These are phyloP conservation scores for Brachionus rubens DNA, from an alignment of 1,140 invertebrate genomes.

Conservation along the genomic window DNA sequence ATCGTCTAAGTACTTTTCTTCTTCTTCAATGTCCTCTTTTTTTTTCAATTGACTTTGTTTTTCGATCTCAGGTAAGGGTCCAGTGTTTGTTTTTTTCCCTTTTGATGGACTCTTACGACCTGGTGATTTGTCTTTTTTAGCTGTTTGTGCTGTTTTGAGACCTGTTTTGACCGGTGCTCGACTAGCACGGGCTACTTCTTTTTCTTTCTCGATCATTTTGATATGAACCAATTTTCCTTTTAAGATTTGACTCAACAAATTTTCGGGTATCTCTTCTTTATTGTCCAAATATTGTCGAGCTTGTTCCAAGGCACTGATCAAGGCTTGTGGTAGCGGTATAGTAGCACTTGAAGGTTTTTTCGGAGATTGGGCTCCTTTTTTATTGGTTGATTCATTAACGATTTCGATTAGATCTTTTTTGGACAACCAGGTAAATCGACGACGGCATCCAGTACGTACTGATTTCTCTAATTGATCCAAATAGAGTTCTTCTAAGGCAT, in stretches of 20 bases:
- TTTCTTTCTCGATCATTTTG: conserved; percentile 54
- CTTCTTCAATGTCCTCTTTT: conserved; percentile 57
- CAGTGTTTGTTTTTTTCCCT: conserved; percentile 57
- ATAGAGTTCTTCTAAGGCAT: conserved; percentile 31
- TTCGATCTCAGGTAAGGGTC: conserved; percentile 50
- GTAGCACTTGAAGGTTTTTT: background rate
- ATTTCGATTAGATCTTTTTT: conserved; percentile 32
- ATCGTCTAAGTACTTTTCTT: conserved; percentile 59
- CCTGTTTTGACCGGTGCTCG: conserved; percentile 50
- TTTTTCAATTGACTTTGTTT: conserved; percentile 54
- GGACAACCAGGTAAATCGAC: conserved; percentile 35
- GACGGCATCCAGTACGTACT: background rate
- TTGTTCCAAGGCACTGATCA: background rate
- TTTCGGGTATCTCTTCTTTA: conserved; percentile 54
- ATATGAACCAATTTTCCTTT: conserved; percentile 56
- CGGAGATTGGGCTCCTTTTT: conserved; percentile 20
- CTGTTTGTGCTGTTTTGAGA: conserved; percentile 48
- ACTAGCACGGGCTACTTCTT: conserved; percentile 52
- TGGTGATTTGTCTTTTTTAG: conserved; percentile 54
- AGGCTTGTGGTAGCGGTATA: background rate
- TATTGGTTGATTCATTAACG: background rate
- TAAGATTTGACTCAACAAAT: conserved; percentile 55
- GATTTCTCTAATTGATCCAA: conserved; percentile 32
- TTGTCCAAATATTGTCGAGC: conserved; percentile 54
- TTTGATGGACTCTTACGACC: conserved; percentile 43